These are phyloP conservation scores for Umimayanthus kanabou DNA, from an alignment of 92 coral and sea anemone species.

Conservation along the genomic window DNA sequence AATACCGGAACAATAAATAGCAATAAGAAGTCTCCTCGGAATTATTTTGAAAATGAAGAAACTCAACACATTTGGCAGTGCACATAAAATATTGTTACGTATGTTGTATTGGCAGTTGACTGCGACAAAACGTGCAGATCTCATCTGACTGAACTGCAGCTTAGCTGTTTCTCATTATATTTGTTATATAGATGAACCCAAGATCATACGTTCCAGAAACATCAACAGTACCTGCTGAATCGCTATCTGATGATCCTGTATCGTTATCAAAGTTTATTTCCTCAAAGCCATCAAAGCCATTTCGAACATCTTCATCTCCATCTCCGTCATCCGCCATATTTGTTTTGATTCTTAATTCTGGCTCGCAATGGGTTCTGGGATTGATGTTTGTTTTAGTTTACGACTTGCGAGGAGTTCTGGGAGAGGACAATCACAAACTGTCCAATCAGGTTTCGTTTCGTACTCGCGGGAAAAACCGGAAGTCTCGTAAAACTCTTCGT, in stretches of 20 bases:
- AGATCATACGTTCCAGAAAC: no score
- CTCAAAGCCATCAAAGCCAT: slow-evolving; percentile 87
- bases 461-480: slow-evolving; percentile 24
- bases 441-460: slow-evolving; percentile 85
- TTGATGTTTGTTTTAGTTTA: slow-evolving; percentile 25
- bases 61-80: no score
- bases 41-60: no score
- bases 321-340: slow-evolving; percentile 88
- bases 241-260: slow-evolving; percentile 59
- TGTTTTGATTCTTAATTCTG: slow-evolving; percentile 61
- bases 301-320: slow-evolving; percentile 79
- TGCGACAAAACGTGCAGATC: no score
- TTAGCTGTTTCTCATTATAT: no score
- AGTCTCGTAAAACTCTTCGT: slow-evolving; percentile 6
- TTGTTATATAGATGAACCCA: no score
- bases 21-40: neutral
- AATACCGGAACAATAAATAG: neutral
- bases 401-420: slow-evolving; percentile 12
- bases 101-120: no score
- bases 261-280: slow-evolving; percentile 66
- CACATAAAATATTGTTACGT: no score
- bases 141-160: no score
- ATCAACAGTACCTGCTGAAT: slow-evolving; percentile 51
- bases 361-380: slow-evolving; percentile 37
- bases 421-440: slow-evolving; percentile 21